These are phyloP conservation scores for Branchinecta lynchi DNA, from an alignment of 1,140 invertebrate species.

Conservation along the genomic window DNA sequence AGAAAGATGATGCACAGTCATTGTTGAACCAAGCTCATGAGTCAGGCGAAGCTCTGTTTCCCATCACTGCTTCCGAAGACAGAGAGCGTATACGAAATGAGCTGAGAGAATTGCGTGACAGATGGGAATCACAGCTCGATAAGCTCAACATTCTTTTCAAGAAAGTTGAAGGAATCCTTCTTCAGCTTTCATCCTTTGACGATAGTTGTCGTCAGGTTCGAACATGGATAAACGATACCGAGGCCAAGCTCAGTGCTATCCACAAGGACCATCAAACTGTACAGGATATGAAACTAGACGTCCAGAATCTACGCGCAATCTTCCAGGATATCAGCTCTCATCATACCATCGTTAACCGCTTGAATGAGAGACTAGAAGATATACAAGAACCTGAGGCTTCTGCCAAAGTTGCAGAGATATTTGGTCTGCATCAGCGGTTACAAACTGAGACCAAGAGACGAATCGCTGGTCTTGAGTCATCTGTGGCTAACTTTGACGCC, in stretches of 20 bases:
- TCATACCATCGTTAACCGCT: conserved; percentile 54
- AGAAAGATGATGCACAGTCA: conserved; percentile 57
- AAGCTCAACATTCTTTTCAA: conserved; percentile 67
- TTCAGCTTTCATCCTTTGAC: conserved; percentile 75
- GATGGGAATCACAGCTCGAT: conserved; percentile 66
- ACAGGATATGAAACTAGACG: conserved; percentile 64
- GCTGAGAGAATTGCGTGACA: conserved; percentile 57
- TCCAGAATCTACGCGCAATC: conserved; percentile 55
- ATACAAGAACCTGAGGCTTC: conserved; percentile 57
- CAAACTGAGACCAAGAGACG: conserved; percentile 47
- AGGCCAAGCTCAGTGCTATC: conserved; percentile 36
- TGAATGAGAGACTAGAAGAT: conserved; percentile 53
- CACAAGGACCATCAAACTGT: conserved; percentile 51
- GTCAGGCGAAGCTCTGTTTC: conserved; percentile 68
- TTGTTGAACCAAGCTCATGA: conserved; percentile 64
- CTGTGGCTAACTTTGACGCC: conserved; percentile 41
- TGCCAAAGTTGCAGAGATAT: conserved; percentile 47
- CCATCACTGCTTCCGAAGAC: conserved; percentile 67
- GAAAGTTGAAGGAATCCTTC: conserved; percentile 63
- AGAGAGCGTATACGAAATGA: conserved; percentile 66
- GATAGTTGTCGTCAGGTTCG: conserved; percentile 65
- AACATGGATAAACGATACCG: conserved; percentile 57
- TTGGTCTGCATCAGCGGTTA: conserved; percentile 49
- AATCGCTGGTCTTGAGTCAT: conserved; percentile 42
- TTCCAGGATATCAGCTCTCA: conserved; percentile 67